Base-by-base conservation (phyloP, 1,140 invertebrate species). In the Euwallacea similis region DNA sequence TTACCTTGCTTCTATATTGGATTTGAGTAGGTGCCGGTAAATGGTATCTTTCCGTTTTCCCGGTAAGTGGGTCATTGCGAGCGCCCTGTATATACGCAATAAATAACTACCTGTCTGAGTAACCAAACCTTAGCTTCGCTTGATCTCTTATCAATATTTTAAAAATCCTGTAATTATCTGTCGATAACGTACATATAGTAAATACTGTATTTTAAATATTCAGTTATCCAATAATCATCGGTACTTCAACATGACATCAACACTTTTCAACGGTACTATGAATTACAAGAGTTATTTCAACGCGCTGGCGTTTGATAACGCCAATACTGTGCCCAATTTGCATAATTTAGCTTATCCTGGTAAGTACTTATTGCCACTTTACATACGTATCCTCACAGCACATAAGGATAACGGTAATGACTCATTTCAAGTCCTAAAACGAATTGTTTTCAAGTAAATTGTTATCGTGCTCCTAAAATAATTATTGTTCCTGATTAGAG, bases 141-240 rank as follows among this genome's bases (percentile, higher is more conserved):
- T 67, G 65, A 66, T 44, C 46, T 73, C 73, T 78, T 78, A 78
- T 78, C 77, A 72, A 73, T 75, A 76, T 75, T 68, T 62, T 67
- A 71, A 76, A 69, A 74, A 71, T 65, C 66, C 46, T 66, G 68
- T 76, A 77, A 77, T 77, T 77, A 77, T 77, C 75, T 76, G 73
- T 75, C 76, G 66, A 76, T 77, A 68, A 63, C 64, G 61, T 73
- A 78, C 77, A 75, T 75, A 79, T 79, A 78, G 77, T 79, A 76
- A 79, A 79, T 77, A 78, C 73, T 63, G 68, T 73, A 71, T 79
- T 79, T 79, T 78, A 79, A 79, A 79, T 79, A 79, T 79, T 79
- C 77, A 79, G 75, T 79, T 72, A 58, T 75, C 71, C 42, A 70
- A 76, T 76, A 75, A 75, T 77, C 75, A 66, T 66, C 50, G 54